These are phyloP conservation scores for Aphidius colemani DNA, from an alignment of 2,888 invertebrate species.

Conservation along the genomic window DNA sequence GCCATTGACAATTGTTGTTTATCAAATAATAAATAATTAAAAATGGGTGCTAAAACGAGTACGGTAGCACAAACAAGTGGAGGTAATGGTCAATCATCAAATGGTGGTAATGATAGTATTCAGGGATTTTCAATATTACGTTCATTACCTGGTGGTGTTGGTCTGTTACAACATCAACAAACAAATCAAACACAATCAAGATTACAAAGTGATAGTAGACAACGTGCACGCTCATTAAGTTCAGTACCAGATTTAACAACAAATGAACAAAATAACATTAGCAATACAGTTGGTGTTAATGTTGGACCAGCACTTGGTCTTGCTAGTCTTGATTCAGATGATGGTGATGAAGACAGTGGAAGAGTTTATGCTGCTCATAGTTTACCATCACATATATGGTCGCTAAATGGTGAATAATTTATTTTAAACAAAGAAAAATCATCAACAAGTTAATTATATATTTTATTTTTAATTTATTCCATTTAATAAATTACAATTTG, in stretches of 20 bases:
- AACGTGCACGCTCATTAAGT: constrained; percentile 81
- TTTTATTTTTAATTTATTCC: no score
- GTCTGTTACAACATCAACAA: constrained; percentile 66
- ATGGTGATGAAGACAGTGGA: constrained; percentile 66
- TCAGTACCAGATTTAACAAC: constrained; percentile 77
- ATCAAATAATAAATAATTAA: not conserved
- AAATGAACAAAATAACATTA: constrained; percentile 67
- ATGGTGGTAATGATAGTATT: constrained; percentile 69
- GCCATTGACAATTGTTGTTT: not conserved
- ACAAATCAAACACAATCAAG: constrained; percentile 53
- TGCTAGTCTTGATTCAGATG: constrained; percentile 71
- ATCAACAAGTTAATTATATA: not conserved
- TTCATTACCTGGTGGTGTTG: constrained; percentile 71
- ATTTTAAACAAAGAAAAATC: no score
- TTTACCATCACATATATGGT: constrained; percentile 90
- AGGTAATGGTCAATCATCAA: constrained; percentile 75
- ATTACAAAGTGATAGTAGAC: constrained; percentile 62
- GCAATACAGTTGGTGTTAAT: constrained; percentile 69
- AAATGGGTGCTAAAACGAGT: constrained; percentile 85
- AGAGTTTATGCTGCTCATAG: constrained; percentile 87
- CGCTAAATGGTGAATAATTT: constrained; percentile 84
- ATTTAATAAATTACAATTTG: no score
- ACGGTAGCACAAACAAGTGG: constrained; percentile 65
- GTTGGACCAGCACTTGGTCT: constrained; percentile 71
- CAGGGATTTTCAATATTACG: constrained; percentile 72